phyloP scores from a whole-genome alignment of 2,888 invertebrate species.

The Rhingia campestris region DNA sequence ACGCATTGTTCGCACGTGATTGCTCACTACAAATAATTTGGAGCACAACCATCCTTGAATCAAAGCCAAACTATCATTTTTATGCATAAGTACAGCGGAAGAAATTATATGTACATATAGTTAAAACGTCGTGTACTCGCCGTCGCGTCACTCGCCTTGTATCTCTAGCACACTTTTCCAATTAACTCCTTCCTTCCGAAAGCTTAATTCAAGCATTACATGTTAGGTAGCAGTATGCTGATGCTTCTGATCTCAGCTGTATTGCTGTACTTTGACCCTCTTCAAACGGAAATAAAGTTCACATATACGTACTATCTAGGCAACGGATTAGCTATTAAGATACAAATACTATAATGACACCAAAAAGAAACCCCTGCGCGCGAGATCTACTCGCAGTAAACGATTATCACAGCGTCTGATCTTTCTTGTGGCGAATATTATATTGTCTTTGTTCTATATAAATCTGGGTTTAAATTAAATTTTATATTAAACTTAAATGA shows the following conservation, averaged over 20 bases:
- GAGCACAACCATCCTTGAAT: slow-evolving; percentile 39
- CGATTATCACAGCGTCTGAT: slow-evolving; percentile 61
- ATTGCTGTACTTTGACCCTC: slow-evolving; percentile 20
- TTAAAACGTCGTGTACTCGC: neutral
- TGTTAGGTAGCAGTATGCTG: neutral
- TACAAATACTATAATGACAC: neutral
- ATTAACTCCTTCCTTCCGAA: slow-evolving; percentile 67
- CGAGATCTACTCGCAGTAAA: slow-evolving; percentile 31
- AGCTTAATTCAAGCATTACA: slow-evolving; percentile 37
- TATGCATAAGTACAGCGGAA: slow-evolving; percentile 29
- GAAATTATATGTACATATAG: slow-evolving; percentile 32
- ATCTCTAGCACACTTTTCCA: slow-evolving; percentile 56
- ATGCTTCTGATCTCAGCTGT: neutral
- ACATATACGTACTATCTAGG: neutral
- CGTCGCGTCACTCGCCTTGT: neutral
- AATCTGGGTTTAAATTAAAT: slow-evolving; percentile 57
- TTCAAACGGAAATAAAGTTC: slow-evolving; percentile 21
- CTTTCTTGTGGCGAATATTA: slow-evolving; percentile 35
- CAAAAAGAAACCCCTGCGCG: slow-evolving; percentile 36
- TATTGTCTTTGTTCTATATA: slow-evolving; percentile 58
- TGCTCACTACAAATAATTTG: neutral
- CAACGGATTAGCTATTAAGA: neutral
- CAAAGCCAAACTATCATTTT: slow-evolving; percentile 24
- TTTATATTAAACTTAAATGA: slow-evolving; percentile 60
- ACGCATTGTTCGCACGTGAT: too few relatives aligned